Evolutionary conservation across 2,888 invertebrate genomes (phyloP), one percentile per base, ranked within the genome.

Genomic region (Bhutanitis thaidina): DNA sequence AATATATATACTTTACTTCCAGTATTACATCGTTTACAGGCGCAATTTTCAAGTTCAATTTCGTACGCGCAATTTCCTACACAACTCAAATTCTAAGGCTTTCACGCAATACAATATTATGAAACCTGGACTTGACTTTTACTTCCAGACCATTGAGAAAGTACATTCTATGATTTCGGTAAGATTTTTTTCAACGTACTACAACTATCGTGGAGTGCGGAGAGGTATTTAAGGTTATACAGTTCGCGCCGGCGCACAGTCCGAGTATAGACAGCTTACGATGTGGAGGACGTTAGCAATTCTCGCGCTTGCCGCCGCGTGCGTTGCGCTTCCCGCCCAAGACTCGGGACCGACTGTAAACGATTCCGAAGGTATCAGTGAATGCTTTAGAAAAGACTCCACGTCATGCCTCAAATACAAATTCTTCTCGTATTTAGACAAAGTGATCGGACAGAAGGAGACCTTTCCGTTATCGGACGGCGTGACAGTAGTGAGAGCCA

Each of bases 381-480:
- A 96, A 69, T 96, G 96, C 74, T 83, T 95, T 57, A 92, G 93
- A 67, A 96, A 96, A 80, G 96, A 96, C 72, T 95, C 96, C 25
- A 93, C 94, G 62, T 93, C 94, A 79, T 96, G 96, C 78, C 92
- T 96, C 67, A 96, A 96, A 80, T 95, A 95, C 90, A 96, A 96
- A 77, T 92, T 96, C 72, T 95, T 96, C 90, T 93, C 94, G 15
- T 95, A 94, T 81, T 94, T 96, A 61, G 96, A 96, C 88, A 96
- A 96, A 81, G 94, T 95, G 90, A 90, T 96, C 53, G 93, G 93
- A 43, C 93, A 94, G 63, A 95, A 94, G 77, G 96, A 96, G 69
- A 93, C 93, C 55, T 95, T 95, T 70, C 92, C 94, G 7, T 79
- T 96, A 37, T 93, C 95, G 50, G 96, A 96, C 61, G 96, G 96